Conservation (phyloP, 1,140 invertebrate species). For the Ladona fulva region DNA sequence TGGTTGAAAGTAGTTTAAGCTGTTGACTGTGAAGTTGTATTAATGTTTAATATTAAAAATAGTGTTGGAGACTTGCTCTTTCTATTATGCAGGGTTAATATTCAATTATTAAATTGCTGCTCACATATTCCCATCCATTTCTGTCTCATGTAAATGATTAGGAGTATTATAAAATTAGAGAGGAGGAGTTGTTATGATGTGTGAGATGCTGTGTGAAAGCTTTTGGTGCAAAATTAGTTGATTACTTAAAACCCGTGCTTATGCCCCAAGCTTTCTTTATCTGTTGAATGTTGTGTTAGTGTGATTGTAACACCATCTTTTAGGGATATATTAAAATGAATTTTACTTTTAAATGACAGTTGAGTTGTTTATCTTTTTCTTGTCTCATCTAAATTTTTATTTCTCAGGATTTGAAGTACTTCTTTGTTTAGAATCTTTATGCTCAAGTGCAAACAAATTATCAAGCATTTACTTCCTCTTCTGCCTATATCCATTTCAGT, state of each 20-base stretch:
- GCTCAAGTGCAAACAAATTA: too few species aligned
- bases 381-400: too few species aligned
- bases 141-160: neutral
- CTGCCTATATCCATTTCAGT: too few species aligned
- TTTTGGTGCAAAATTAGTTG: neutral
- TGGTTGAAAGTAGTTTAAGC: neutral
- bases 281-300: conserved; percentile 1
- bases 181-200: neutral
- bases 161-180: neutral
- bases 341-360: neutral
- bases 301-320: neutral
- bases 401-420: too few species aligned
- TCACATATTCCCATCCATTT: conserved; percentile 9
- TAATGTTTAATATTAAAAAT: neutral
- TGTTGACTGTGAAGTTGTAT: conserved; percentile 5
- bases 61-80: neutral
- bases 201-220: neutral
- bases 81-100: neutral
- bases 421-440: too few species aligned
- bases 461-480: too few species aligned
- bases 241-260: neutral
- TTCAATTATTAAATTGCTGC: conserved; percentile 3
- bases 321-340: neutral
- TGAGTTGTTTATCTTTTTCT: too few species aligned
- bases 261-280: conserved; percentile 5